phyloP scores from a whole-genome alignment of 2,888 invertebrate species.

The Melinaea marsaeus region DNA sequence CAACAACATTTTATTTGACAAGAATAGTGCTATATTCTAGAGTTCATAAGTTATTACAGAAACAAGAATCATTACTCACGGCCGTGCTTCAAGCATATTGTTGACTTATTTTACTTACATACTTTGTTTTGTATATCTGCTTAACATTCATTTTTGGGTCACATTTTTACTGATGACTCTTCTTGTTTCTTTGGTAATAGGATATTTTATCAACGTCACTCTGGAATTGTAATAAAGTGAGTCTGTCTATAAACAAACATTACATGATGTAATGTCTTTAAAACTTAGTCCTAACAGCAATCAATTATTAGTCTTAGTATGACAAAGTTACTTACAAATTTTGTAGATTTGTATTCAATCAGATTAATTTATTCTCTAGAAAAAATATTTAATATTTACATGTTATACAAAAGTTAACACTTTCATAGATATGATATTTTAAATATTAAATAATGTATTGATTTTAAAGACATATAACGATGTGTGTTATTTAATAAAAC shows the following conservation, averaged over 20 bases:
- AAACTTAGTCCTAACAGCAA: not conserved
- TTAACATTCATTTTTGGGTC: conserved; percentile 55
- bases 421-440: no score
- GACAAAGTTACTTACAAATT: no score
- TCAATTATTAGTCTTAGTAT: no score
- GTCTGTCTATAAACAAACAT: not conserved
- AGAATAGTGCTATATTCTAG: conserved; percentile 62
- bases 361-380: no score
- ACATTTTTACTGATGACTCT: conserved; percentile 49
- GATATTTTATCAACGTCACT: not conserved
- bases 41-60: conserved; percentile 53
- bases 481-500: no score
- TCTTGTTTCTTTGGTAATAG: conserved; percentile 42
- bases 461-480: no score
- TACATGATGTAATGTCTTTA: not conserved
- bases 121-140: conserved; percentile 41
- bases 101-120: conserved; percentile 43
- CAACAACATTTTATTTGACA: conserved; percentile 66
- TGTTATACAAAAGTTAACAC: no score
- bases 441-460: no score
- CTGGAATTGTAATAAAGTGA: not conserved
- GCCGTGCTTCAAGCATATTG: no score
- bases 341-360: no score
- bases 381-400: no score
- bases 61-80: no score